Conservation (phyloP, 2,797 vertebrate genomes). For the Scarus forsteni region DNA sequence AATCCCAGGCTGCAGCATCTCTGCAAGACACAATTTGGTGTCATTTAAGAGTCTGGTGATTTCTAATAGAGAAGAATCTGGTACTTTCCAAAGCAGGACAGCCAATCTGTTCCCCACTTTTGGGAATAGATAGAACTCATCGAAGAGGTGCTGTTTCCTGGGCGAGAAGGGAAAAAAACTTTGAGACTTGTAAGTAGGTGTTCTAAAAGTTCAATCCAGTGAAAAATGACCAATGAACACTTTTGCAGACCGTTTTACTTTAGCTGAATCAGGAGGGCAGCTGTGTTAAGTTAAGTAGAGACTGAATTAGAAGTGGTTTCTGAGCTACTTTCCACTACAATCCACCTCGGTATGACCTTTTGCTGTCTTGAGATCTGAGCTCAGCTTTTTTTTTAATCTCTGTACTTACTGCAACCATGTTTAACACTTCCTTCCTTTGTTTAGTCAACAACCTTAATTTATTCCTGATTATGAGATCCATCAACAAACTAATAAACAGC, state of each 20-base stretch:
- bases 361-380: not conserved
- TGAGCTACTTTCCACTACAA: conserved; percentile 16
- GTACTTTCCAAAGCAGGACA: not conserved
- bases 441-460: conserved; percentile 8
- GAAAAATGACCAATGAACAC: conserved; percentile 16
- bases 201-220: not conserved
- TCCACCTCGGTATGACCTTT: conserved; percentile 19
- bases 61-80: not conserved
- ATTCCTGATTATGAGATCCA: conserved; percentile 3
- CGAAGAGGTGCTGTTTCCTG: not conserved
- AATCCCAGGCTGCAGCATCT: not conserved
- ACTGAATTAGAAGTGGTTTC: conserved; percentile 12
- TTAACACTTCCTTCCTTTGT: conserved; percentile 8
- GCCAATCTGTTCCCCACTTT: not conserved
- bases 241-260: not conserved
- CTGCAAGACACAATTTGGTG: not conserved
- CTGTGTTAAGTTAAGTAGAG: conserved; percentile 15
- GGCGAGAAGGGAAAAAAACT: conserved; percentile 5
- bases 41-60: not conserved
- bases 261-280: not conserved
- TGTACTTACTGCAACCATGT: conserved; percentile 1
- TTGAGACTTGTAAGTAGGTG: conserved; percentile 15
- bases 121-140: not conserved
- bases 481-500: conserved; percentile 20
- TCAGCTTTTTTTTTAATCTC: conserved; percentile 5